phyloP scores from a whole-genome alignment of 2,113 vertebrate species.

The Erythrolamprus reginae region DNA sequence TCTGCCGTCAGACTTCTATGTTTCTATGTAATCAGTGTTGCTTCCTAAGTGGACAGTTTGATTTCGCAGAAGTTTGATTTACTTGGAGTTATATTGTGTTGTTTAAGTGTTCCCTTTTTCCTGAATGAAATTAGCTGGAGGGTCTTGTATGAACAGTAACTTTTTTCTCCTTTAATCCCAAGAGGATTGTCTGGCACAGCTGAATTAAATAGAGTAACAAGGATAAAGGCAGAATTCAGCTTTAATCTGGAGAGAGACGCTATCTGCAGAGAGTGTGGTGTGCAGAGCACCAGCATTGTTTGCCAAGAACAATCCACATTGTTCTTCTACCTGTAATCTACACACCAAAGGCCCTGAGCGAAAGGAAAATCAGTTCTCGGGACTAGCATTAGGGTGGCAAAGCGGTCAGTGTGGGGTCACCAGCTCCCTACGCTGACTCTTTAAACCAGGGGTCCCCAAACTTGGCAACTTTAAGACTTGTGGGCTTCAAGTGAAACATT shows the following conservation, averaged over 20 bases:
- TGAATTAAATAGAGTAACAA: neutral
- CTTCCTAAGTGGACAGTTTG: too few relatives aligned
- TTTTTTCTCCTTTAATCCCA: neutral
- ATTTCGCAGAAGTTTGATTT: too few relatives aligned
- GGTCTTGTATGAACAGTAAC: neutral
- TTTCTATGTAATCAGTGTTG: too few relatives aligned
- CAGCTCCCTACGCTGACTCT: neutral
- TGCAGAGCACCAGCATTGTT: conserved; percentile 76
- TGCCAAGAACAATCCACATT: conserved; percentile 83
- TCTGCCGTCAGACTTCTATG: too few relatives aligned
- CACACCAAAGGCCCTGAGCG: conserved; percentile 79
- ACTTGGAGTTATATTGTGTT: too few relatives aligned
- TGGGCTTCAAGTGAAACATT: neutral
- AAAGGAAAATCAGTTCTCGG: conserved; percentile 65
- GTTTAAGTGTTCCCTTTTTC: too few relatives aligned
- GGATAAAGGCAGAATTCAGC: conserved; percentile 38
- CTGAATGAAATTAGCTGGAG: neutral
- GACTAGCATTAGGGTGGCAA: conserved; percentile 67
- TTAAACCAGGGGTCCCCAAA: neutral
- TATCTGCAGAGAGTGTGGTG: conserved; percentile 33
- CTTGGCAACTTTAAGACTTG: too few relatives aligned
- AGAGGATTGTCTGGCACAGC: neutral
- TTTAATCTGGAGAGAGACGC: conserved; percentile 38
- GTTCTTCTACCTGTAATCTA: conserved; percentile 80
- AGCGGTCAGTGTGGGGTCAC: conserved; percentile 73